phyloP scores from a whole-genome alignment of 2,797 vertebrate species.

The Vespertilio murinus region DNA sequence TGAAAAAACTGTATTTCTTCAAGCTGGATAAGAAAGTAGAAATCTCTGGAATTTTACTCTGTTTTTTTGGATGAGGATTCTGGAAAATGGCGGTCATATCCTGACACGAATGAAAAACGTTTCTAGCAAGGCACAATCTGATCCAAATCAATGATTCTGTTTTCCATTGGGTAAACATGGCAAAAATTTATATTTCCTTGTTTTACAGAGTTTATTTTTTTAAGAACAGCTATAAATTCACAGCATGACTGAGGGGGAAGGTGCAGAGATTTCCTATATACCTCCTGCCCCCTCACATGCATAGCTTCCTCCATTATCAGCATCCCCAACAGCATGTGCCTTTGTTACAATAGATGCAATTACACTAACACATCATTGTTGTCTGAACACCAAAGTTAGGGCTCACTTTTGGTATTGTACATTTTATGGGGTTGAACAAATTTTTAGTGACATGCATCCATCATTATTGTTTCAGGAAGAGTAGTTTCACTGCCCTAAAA shows the following conservation, averaged over 20 bases:
- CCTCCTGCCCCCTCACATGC: accelerated
- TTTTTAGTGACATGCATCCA: neutral
- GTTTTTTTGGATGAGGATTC: constrained; percentile 62
- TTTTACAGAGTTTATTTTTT: constrained; percentile 6
- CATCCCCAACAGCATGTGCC: accelerated
- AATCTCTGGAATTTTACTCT: constrained; percentile 44
- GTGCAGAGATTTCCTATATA: neutral
- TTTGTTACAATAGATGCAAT: neutral
- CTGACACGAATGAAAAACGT: neutral
- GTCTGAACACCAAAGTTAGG: neutral
- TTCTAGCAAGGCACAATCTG: constrained; percentile 50
- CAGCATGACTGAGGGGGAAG: neutral
- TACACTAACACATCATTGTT: neutral
- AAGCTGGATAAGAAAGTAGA: constrained; percentile 39
- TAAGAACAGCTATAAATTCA: neutral
- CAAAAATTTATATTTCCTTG: constrained; percentile 54
- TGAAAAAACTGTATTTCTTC: constrained; percentile 48
- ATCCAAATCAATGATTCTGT: constrained; percentile 56
- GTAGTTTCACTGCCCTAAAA: neutral
- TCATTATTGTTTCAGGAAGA: neutral
- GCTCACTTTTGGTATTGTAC: neutral
- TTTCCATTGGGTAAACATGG: constrained; percentile 60
- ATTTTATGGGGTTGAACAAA: neutral
- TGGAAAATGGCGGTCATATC: constrained; percentile 63
- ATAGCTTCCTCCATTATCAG: neutral